Evolutionary conservation across 1,140 invertebrate species (phyloP), one percentile per base, ranked within the genome.

Genomic region (Spodoptera frugiperda): DNA sequence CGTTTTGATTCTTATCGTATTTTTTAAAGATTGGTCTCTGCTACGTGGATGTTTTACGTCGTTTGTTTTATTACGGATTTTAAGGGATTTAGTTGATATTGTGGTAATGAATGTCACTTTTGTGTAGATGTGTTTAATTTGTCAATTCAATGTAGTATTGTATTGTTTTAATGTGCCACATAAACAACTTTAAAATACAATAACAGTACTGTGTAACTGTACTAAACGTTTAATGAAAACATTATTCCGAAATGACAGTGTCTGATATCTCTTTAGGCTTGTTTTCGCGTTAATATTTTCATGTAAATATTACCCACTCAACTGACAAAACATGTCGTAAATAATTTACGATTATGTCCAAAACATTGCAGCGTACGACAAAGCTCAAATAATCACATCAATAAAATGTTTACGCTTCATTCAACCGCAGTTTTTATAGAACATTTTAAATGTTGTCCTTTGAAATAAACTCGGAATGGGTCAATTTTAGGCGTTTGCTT

Each of bases 1-100:
- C 82, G 80, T 81, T 83, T 82, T 80, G 84, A 86, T 88, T 77
- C 75, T 86, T 85, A 88, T 88, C 84, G 73, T 81, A 82, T 82
- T 84, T 84, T 79, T 83, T 79, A 65, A 74, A 68, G 75, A 80
- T 73, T 65, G 49, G 44, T 46, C 19, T 25, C 10, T 17, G 6
- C 19, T 25, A 9, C 15, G 6, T 73, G 71, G 39, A 55, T 46
- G 17, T 11, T 53, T 57, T 72, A 53, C 39, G 12, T 17, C 15
- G 17, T 46, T 70, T 55, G 33, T 25, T 46, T 72, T n/a, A n/a
- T 15, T 46, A 51, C 14, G 30, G 10, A 48, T 48, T 25, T 67
- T 12, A 30, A n/a, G 49, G 21, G 48, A 15, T 53, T 12, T 61
- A 14, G 6, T 9, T 15, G 48, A 6, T 39, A 39, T 10, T 68